A percentile compares a stretch with the other conserved stretches of the same genome.
phyloP scores from a whole-genome alignment of 2,113 vertebrate genomes.

The Antidorcas marsupialis region DNA sequence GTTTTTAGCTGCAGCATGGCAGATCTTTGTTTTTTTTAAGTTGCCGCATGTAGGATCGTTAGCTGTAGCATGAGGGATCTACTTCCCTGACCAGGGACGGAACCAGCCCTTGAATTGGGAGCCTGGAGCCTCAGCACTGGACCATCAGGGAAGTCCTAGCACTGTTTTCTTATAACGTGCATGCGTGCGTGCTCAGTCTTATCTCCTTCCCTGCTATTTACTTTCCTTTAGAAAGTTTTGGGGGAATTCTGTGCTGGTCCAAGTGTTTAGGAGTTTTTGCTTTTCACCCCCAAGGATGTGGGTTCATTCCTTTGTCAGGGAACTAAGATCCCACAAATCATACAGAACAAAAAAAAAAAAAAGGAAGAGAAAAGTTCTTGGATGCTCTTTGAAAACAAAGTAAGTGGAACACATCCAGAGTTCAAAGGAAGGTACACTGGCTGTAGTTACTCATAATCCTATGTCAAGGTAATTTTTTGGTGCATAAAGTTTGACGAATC shows the following conservation, averaged over 20 bases:
- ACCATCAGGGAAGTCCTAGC: neutral
- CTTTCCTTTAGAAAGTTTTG: neutral
- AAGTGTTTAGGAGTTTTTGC: neutral
- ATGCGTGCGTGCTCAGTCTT: neutral
- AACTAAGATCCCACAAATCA: neutral
- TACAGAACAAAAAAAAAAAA: neutral
- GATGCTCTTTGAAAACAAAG: constrained; percentile 9
- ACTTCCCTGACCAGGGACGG: neutral
- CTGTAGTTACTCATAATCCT: neutral
- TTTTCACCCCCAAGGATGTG: neutral
- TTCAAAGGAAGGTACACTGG: neutral
- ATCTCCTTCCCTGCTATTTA: neutral
- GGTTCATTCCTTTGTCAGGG: neutral
- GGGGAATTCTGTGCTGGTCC: neutral
- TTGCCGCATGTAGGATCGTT: neutral
- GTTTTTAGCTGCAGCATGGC: neutral
- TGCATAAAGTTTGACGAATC: neutral
- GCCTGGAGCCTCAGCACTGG: neutral
- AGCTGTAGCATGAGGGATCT: neutral
- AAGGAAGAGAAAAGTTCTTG: neutral
- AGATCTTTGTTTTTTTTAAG: neutral
- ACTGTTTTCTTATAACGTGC: neutral
- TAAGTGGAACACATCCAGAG: neutral
- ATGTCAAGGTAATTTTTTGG: neutral
- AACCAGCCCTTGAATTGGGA: neutral